Conservation (phyloP, 2,113 vertebrate species). For the Lepidothrix coronata region DNA sequence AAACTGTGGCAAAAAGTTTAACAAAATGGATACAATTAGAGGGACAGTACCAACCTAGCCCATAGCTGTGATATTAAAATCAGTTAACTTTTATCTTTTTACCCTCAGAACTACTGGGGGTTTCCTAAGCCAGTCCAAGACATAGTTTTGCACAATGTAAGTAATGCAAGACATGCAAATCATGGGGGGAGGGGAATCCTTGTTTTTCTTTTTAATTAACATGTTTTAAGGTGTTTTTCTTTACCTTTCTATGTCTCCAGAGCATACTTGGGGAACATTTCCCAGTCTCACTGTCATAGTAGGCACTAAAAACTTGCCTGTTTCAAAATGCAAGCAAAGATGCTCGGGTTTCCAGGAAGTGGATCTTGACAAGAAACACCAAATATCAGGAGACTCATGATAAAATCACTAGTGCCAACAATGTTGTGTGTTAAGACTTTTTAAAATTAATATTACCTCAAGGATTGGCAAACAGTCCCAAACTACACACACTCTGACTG, state of each 20-base stretch:
- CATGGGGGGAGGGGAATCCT: neutral
- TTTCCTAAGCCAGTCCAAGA: neutral
- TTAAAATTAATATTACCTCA: neutral
- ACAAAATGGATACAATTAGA: neutral
- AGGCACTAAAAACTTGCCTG: neutral
- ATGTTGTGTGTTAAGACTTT: neutral
- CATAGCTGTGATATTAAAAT: neutral
- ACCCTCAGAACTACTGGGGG: neutral
- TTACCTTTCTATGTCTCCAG: neutral
- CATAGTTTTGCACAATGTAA: neutral
- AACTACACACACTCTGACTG: neutral
- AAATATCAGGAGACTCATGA: conserved; percentile 23
- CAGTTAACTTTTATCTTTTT: neutral
- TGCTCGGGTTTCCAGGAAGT: conserved; percentile 18
- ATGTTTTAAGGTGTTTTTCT: neutral
- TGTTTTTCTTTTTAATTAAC: conserved; percentile 34
- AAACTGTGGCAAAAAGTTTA: neutral
- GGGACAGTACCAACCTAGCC: neutral
- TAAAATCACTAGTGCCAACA: conserved; percentile 35
- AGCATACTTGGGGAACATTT: neutral
- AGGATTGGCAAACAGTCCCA: neutral
- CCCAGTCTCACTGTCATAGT: neutral
- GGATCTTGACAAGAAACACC: conserved; percentile 16
- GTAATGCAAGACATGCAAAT: neutral
- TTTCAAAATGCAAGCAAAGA: conserved; percentile 34